Base-by-base conservation (phyloP, 2,888 invertebrate genomes). In the Nephrotoma guestfalica region DNA sequence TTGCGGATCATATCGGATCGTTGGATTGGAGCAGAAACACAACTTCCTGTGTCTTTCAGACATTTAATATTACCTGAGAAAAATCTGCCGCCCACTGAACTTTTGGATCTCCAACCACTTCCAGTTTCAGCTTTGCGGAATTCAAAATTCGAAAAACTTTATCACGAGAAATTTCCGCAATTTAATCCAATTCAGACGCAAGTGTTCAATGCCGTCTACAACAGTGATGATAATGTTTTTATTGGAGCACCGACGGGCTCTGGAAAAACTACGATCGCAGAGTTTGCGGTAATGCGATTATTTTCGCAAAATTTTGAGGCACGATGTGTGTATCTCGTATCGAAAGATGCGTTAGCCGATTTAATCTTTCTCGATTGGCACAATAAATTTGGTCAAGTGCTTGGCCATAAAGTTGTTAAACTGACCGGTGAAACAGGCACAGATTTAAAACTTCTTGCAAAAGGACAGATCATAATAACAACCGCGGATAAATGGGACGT, bases 401-500 rank as follows among this genome's bases (percentile, higher is more conserved):
- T 99, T 87, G 96, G 96, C 6, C 94, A 97, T 88, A 90, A 94
- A 92, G 98, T 95, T 86, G 99, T 99, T 0, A 93, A 98, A 86
- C 91, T 99, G 87, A 99, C 99, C 0, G 99, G 99, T 0, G 99
- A 99, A 91, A 99, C 99, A 0, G 97, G 98, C 0, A 98, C 98
- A 0, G 99, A 99, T 92, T 94, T 99, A 89, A 99, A 99, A 90
- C 91, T 97, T 0, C 92, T 99, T 30, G 96, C 96, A 57, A 97
- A 98, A 90, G 98, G 98, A 0, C 97, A 99, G 91, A 95, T 99
- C n/a, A 96, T 99, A 83, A 95, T 99, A 88, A 96, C 97, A 4
- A 99, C 99, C 0, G 98, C 99, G 0, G 99, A 99, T 90, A 98
- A 98, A 89, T 99, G 99, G 99, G 99, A 99, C 90, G 97, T 99